Base-by-base conservation (phyloP, 2,113 vertebrate genomes). In the Hyperopisus bebe region DNA sequence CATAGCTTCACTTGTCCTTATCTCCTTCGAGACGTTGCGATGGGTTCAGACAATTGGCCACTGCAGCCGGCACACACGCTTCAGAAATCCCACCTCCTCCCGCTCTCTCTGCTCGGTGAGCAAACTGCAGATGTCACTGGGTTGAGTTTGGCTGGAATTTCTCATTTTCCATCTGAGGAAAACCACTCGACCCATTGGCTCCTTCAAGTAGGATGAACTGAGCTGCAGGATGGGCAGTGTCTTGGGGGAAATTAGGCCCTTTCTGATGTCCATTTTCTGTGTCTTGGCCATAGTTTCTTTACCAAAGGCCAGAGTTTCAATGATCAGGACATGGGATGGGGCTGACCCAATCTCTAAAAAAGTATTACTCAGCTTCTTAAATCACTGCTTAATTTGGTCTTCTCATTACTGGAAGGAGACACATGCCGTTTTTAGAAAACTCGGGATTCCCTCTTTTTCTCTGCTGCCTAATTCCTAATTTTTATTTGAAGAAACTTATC, bases 201-300 rank as follows among this genome's bases (percentile, higher is more conserved):
- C 91, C 92, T 35, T 93, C 92, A 92, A 94, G 92, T 92, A 92
- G 93, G 90, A 89, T 90, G 9, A 44, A 90, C 89, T 90, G 35
- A 55, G 51, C 51, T 15, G 35, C 27, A 50, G 39, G 42, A 55
- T 27, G 62, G 58, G 91, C 1, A 50, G 92, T 88, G 15, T 92
- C 91, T 92, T 91, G 91, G 91, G 92, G 93, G 92, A 91, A 93
- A 92, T 70, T 92, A 94, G 93, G 93, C 92, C 92, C 92, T 92
- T 93, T 84, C 91, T 92, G 92, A 94, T 42, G 90, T 90, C 88
- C 90, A 6, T 92, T 93, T 93, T 55, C n/a, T 53, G 47, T 27
- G n/a, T 55, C 51, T 55, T 51, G 48, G 48, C 86, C 27, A 39
- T n/a, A 47, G 50, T 19, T 53, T 51, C 92, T 90, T 46, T 88